Conservation (phyloP, 2,797 vertebrate genomes). For the Hirundo rustica region DNA sequence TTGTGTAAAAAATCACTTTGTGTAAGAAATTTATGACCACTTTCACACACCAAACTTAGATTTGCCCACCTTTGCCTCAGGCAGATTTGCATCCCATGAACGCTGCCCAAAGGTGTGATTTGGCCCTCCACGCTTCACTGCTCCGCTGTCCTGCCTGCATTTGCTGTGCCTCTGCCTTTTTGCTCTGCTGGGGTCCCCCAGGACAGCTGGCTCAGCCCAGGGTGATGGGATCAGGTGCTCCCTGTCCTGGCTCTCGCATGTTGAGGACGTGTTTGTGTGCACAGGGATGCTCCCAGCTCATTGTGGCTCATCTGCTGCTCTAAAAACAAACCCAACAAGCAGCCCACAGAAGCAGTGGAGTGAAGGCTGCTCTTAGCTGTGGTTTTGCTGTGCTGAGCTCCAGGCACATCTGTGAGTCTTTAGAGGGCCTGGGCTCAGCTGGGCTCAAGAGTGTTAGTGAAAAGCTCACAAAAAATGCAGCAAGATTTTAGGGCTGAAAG, state of each 20-base stretch:
- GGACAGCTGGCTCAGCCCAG: background rate
- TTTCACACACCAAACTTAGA: background rate
- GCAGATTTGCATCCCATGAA: background rate
- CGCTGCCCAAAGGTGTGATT: background rate
- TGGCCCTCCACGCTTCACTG: background rate
- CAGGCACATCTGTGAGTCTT: background rate
- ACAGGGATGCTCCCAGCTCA: background rate
- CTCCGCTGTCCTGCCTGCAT: background rate
- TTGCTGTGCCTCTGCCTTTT: background rate
- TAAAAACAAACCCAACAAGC: background rate
- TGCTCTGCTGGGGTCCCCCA: background rate
- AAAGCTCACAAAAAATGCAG: background rate
- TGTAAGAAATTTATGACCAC: background rate
- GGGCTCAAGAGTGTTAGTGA: background rate
- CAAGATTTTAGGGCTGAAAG: background rate
- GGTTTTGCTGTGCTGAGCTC: background rate
- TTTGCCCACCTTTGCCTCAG: background rate
- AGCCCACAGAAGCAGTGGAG: background rate
- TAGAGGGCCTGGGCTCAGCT: background rate
- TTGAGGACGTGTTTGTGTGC: background rate
- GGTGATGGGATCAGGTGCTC: background rate
- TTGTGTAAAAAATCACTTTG: background rate
- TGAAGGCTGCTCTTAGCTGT: background rate
- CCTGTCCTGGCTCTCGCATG: background rate
- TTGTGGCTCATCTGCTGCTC: background rate